Base-by-base conservation (phyloP, 2,888 invertebrate genomes). In the Drosophila falleni region DNA sequence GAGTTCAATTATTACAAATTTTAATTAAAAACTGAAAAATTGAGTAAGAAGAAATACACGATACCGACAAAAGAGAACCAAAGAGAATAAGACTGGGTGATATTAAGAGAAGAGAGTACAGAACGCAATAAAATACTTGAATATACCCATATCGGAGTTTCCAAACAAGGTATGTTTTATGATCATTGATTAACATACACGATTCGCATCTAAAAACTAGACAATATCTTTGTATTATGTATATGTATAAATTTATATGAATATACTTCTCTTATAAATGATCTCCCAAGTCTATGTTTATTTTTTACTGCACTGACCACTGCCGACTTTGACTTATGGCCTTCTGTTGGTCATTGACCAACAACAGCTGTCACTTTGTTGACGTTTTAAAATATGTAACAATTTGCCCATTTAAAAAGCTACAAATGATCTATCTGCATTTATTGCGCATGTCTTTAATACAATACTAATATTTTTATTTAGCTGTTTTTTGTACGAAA, bases 371-470 rank as follows among this genome's bases (percentile, higher is more conserved):
- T 10, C 10, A 29, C 6, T 44, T 39, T 50, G 31, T 42, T 46
- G 46, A 56, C 31, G 6, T 54, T 46, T n/a, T 3, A 0, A 13
- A 42, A 61, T 61, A 6, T 68, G 66, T 71, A 74, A 70, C 39
- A 53, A 55, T 19, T 63, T 61, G 72, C 72, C 55, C 67, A 68
- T 62, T 72, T 58, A 51, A 62, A 44, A 44, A 31, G 23, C 23
- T 76, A 65, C 73, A 78, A 44, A 64, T 71, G 68, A 71, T 71
- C 44, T 61, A 59, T 39, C 68, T 65, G 62, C 37, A 23, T 56
- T 49, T 70, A 37, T 51, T 55, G 75, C 37, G 31, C 64, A 67
- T 63, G 56, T 60, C 55, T 71, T 56, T 31, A 42, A 54, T 58
- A 66, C 42, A 53, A 39, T 23, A 51, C 60, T 44, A 44, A n/a